phyloP scores from a whole-genome alignment of 2,888 invertebrate species.

The Temnothorax unifasciatus region DNA sequence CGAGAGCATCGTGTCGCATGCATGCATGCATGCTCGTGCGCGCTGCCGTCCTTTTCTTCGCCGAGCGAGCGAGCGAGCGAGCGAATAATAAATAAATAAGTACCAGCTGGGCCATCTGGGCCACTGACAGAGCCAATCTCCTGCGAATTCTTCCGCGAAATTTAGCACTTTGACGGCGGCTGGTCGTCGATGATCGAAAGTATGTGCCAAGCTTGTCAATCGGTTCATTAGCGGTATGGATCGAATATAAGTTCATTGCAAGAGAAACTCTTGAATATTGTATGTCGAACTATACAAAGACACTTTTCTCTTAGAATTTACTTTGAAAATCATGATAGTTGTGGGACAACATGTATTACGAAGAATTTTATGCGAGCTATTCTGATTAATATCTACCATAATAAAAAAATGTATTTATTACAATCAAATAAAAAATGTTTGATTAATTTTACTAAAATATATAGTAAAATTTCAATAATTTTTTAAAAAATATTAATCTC shows the following conservation, averaged over 20 bases:
- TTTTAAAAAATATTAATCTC: too few relatives aligned
- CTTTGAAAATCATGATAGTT: too few relatives aligned
- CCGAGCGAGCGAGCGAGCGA: constrained; percentile 10
- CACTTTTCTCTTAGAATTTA: too few relatives aligned
- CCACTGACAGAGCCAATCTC: constrained; percentile 10
- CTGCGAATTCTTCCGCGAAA: constrained; percentile 21
- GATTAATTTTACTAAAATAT: too few relatives aligned
- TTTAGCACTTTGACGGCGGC: neutral
- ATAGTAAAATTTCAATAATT: too few relatives aligned
- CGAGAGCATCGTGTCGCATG: constrained; percentile 37
- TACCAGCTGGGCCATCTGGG: constrained; percentile 43
- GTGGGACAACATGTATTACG: too few relatives aligned
- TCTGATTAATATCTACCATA: too few relatives aligned
- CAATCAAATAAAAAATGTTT: too few relatives aligned
- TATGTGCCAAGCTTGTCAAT: neutral
- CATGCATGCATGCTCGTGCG: neutral
- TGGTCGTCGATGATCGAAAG: neutral
- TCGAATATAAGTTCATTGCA: neutral
- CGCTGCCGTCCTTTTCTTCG: neutral
- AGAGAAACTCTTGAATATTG: neutral
- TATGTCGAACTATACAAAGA: neutral
- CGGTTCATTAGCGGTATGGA: neutral
- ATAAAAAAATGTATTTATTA: too few relatives aligned
- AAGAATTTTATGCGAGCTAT: too few relatives aligned
- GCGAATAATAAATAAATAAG: constrained; percentile 45